Percentiles rank a stretch among this genome's conserved stretches.
phyloP scores from a whole-genome alignment of 1,140 invertebrate genomes.

The Diabrotica virgifera region DNA sequence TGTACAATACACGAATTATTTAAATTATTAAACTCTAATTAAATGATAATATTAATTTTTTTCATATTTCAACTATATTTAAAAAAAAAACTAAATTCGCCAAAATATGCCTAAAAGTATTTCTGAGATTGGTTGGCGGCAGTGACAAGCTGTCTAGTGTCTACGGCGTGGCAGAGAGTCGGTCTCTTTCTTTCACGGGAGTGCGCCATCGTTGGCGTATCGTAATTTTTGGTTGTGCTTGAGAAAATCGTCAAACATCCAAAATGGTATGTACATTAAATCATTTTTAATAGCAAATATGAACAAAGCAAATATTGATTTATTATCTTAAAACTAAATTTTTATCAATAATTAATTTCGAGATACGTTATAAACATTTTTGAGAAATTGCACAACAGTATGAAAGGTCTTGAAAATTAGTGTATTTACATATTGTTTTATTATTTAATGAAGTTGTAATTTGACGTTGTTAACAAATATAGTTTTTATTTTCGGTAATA shows the following conservation, averaged over 20 bases:
- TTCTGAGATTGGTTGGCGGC: background rate
- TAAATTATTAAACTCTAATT: no score
- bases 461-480: no score
- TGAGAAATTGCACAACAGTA: conserved; percentile 46
- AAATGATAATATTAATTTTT: no score
- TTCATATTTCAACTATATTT: no score
- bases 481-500: no score
- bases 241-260: conserved; percentile 78
- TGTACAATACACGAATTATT: no score
- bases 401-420: conserved; percentile 32
- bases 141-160: background rate
- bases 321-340: conserved; percentile 44
- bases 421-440: no score
- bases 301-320: conserved; percentile 36
- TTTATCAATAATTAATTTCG: conserved; percentile 25
- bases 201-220: conserved; percentile 82
- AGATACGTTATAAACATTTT: background rate
- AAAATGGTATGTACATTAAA: conserved; percentile 71
- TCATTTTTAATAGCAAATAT: conserved; percentile 42
- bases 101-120: no score
- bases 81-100: no score
- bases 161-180: conserved; percentile 26
- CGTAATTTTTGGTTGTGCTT: conserved; percentile 63
- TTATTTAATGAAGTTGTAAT: no score
- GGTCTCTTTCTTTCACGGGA: conserved; percentile 53